Evolutionary conservation across 2,888 invertebrate genomes (phyloP).

Genomic region (Gastrophysa polygoni): DNA sequence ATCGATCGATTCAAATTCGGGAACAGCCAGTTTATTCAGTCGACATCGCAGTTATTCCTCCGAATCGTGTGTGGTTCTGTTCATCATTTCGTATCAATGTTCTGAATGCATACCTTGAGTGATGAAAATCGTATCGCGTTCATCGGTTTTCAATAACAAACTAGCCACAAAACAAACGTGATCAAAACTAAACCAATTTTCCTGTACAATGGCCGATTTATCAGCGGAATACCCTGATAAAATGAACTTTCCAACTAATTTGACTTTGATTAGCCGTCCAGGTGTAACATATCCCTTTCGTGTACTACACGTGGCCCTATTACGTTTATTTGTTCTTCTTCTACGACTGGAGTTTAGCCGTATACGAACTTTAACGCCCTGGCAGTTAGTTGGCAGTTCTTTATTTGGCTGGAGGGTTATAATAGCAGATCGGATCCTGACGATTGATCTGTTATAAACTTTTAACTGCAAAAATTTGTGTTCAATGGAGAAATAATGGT

Average conservation of each 20-base stretch:
- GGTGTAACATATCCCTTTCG: constrained; percentile 42
- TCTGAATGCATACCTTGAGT: no score
- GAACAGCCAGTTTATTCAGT: no score
- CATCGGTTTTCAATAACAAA: neutral
- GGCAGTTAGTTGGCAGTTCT: constrained; percentile 53
- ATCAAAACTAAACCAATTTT: neutral
- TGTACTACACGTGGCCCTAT: constrained; percentile 46
- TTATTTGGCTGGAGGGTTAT: constrained; percentile 52
- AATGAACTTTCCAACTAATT: constrained; percentile 27
- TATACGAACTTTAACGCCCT: constrained; percentile 47
- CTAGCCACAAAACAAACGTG: neutral
- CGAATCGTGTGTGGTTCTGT: no score
- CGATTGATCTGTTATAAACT: constrained; percentile 50
- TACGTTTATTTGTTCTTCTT: constrained; percentile 42
- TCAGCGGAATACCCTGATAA: constrained; percentile 20
- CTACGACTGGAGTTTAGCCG: constrained; percentile 45
- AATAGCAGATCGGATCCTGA: constrained; percentile 41
- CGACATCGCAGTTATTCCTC: no score
- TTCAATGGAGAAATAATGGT: no score
- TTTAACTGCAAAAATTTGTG: constrained; percentile 36
- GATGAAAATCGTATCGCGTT: no score
- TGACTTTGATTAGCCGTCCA: constrained; percentile 38
- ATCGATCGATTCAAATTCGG: no score
- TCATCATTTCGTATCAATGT: neutral
- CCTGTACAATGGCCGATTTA: neutral